Base-by-base conservation (phyloP, 1,140 invertebrate species). In the Eriosoma lanigerum region DNA sequence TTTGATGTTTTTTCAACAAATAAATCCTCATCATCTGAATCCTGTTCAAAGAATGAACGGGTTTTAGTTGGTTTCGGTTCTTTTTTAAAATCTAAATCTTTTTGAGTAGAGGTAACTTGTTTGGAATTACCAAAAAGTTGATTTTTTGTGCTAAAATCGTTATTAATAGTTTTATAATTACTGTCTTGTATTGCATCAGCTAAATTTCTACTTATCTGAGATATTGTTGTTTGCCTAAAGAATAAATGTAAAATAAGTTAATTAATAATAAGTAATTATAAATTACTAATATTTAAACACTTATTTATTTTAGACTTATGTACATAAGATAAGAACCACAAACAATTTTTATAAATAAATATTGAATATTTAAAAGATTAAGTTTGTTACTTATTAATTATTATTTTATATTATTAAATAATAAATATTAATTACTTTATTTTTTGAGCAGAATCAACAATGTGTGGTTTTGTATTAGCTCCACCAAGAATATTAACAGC, bases 11-110 rank as follows among this genome's bases (percentile, higher is more conserved):
- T 62, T 17, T 60, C 26, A 5, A 38, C 3, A 78, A 78, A 78
- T n/a, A 78, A 46, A 62, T 78, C 56, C 1, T 75, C 52, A 32
- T 78, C 75, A 26, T 78, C 75, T 46, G 75, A 78, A 12, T 78
- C 75, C 4, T 56, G 54, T 17, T 78, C 38, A 60, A 78, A 78
- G 10, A 78, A 17, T n/a, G 56, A 78, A 19, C 12, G 29, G 1
- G 12, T 72, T 29, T 78, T 78, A n/a, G n/a, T 13, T 78, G 21
- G 17, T 26, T 46, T 48, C 17, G 32, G 13, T 62, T 72, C 68
- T 44, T 52, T 52, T 13, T 32, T 72, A 24, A 48, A 68, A 26
- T 48, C 17, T 50, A 48, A 68, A 26, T 48, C 26, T 29, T 72
- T 72, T 1, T 12, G 24, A n/a, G 0, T 21, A 13, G 24, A 17